A percentile compares a stretch with the other conserved stretches of the same genome.
These are phyloP conservation scores for cattle (Bos taurus) DNA, from an alignment of 2,113 vertebrate species.

Conservation along the genomic window DNA sequence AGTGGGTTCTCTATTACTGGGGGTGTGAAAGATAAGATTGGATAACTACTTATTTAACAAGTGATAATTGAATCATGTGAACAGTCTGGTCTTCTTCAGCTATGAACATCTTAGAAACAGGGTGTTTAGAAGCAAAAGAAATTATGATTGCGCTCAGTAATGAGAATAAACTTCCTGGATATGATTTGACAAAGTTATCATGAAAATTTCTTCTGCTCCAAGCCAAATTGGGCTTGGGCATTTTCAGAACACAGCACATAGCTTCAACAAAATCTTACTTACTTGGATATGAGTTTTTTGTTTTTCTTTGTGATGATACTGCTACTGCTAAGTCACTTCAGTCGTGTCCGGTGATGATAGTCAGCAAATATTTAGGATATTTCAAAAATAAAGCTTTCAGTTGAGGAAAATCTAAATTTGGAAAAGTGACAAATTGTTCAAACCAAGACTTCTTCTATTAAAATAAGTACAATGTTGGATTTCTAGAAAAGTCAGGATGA, in stretches of 20 bases:
- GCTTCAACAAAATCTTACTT: background rate
- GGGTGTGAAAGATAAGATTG: background rate
- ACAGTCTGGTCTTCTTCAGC: background rate
- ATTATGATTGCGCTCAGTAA: background rate
- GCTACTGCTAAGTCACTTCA: no score
- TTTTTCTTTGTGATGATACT: background rate
- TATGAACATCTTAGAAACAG: background rate
- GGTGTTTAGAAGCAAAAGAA: background rate
- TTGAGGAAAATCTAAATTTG: background rate
- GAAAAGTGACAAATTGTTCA: background rate
- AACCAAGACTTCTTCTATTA: background rate
- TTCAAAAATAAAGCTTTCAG: background rate
- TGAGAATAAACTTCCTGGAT: background rate
- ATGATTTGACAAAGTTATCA: slow-evolving; percentile 1
- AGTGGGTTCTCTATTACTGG: background rate
- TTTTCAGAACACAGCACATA: background rate
- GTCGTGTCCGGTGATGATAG: background rate
- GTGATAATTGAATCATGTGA: background rate
- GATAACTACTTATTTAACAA: background rate
- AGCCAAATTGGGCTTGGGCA: background rate
- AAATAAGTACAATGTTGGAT: background rate
- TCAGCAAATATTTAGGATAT: background rate
- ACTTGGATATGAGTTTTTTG: background rate
- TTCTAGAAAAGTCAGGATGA: background rate
- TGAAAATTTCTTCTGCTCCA: background rate